phyloP scores from a whole-genome alignment of 2,113 vertebrate species.

The Pardalotus punctatus region DNA sequence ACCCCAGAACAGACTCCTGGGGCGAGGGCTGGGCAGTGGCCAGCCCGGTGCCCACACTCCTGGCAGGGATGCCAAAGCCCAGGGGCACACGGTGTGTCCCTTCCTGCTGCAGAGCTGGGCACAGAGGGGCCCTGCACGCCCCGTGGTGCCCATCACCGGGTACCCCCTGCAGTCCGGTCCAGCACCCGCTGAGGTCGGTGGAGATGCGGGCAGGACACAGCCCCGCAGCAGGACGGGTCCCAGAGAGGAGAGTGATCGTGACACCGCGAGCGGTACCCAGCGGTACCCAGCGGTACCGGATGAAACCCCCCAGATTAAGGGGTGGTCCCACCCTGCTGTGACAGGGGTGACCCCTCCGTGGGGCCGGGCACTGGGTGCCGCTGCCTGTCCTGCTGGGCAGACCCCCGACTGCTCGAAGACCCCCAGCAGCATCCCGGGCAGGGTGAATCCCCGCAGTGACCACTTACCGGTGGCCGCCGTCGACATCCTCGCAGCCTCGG shows the following conservation, averaged over 20 bases:
- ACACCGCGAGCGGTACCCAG: rapidly evolving
- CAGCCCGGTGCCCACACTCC: neutral
- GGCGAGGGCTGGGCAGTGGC: neutral
- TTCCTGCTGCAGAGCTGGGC: neutral
- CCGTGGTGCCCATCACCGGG: neutral
- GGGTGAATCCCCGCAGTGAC: rapidly evolving
- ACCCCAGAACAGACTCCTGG: rapidly evolving
- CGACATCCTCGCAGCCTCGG: neutral
- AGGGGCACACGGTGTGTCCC: rapidly evolving
- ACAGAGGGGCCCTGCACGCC: neutral
- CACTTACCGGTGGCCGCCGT: neutral
- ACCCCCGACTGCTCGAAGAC: neutral
- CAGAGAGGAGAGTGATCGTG: rapidly evolving
- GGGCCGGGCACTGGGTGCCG: rapidly evolving
- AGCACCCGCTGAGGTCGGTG: rapidly evolving
- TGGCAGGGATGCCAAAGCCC: neutral
- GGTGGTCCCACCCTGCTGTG: neutral
- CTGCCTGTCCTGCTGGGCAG: neutral
- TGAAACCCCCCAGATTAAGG: no score
- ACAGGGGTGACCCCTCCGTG: rapidly evolving
- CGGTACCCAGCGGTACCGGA: no score
- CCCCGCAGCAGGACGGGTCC: rapidly evolving
- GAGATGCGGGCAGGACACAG: neutral
- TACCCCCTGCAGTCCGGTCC: rapidly evolving
- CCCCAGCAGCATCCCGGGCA: rapidly evolving